Percentiles rank a stretch among this genome's conserved stretches.
phyloP scores from a whole-genome alignment of 2,797 vertebrate genomes.

The Danio choprae region DNA sequence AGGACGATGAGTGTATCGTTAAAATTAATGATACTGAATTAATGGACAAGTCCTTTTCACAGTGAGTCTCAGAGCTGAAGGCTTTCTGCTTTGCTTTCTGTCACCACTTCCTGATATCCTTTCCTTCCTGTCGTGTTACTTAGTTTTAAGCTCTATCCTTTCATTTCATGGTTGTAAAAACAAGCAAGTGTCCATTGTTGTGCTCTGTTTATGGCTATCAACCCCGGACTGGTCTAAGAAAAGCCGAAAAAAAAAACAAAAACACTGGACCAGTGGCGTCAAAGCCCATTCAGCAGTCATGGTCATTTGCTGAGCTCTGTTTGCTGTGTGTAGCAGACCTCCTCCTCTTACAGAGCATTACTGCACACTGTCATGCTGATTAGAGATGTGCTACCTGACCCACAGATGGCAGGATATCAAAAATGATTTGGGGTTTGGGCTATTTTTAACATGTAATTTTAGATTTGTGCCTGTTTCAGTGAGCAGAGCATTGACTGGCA shows the following conservation, averaged over 20 bases:
- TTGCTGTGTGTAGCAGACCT: conserved; percentile 3
- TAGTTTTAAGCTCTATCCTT: conserved; percentile 23
- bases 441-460: neutral
- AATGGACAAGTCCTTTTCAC: conserved; percentile 91
- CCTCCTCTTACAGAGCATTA: neutral
- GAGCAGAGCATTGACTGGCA: no score
- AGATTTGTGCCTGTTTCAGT: neutral
- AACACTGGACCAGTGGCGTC: conserved; percentile 25
- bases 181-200: conserved; percentile 48
- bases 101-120: neutral
- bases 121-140: conserved; percentile 7
- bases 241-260: conserved; percentile 36
- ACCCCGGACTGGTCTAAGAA: conserved; percentile 58
- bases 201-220: conserved; percentile 68
- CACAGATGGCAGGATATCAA: neutral
- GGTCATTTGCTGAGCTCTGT: conserved; percentile 40
- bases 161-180: conserved; percentile 55
- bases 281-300: conserved; percentile 34
- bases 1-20: conserved; percentile 94
- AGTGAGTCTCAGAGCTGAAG: conserved; percentile 82
- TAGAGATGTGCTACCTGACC: neutral
- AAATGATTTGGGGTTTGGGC: neutral
- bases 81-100: neutral
- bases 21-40: conserved; percentile 91
- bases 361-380: conserved; percentile 25